Percentiles rank a stretch among this genome's conserved stretches.
These are phyloP conservation scores for Hemicentrotus pulcherrimus DNA, from an alignment of 35 echinoderm and acorn worm genomes.

Conservation along the genomic window DNA sequence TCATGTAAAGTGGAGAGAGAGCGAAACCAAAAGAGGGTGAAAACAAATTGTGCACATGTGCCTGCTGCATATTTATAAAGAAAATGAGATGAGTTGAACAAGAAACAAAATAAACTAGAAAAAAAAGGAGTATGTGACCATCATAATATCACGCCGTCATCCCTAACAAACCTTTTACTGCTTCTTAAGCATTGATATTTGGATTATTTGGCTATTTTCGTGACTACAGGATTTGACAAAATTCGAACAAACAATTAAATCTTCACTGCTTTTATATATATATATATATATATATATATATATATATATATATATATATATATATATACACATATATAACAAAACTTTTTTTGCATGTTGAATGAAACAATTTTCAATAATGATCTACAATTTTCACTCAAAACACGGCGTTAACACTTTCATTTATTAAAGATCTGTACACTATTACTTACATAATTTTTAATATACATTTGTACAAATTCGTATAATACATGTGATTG, in stretches of 20 bases:
- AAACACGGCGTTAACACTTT: background rate
- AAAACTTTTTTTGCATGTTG: no score
- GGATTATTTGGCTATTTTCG: no score
- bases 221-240: no score
- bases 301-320: no score
- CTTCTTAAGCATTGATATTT: no score
- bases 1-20: background rate
- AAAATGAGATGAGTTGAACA: background rate
- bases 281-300: no score
- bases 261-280: no score
- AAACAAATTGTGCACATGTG: background rate
- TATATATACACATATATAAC: no score
- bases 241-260: no score
- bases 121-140: background rate
- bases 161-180: no score
- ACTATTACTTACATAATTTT: background rate
- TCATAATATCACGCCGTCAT: background rate
- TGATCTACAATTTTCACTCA: background rate
- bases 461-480: background rate
- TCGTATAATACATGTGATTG: background rate
- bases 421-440: background rate
- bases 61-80: background rate
- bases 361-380: no score
- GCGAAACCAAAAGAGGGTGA: background rate
- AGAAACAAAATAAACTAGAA: background rate